Base-by-base conservation (phyloP, 2,113 vertebrate genomes). In the Cranoglanis bouderius region DNA sequence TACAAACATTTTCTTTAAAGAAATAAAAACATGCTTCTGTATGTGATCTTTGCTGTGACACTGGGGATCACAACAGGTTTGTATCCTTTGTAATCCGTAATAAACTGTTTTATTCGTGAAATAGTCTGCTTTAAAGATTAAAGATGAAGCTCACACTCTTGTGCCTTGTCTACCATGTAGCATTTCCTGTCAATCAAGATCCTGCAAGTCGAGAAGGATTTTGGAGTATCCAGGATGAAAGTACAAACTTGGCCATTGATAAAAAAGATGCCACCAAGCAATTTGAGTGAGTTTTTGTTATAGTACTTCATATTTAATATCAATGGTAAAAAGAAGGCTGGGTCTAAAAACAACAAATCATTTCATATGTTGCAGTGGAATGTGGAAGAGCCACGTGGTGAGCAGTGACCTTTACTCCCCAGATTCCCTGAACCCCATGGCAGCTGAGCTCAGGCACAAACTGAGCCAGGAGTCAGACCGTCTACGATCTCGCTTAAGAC, bases 381-480 rank as follows among this genome's bases (percentile, higher is more conserved):
- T 94, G 85, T 95, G 95, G 91, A 98, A 98, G 94, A 96, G 87
- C 9, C 94, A 94, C 14, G 55, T 95, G 0, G 95, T 95, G 89
- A 94, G 93, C 61, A 94, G 94, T 40, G 89, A 90, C 88, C 92
- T 92, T 91, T 95, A 95, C 63, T 19, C 92, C 88, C 93, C 93
- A 5, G 95, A 95, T 82, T 89, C 94, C 82, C 87, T 21, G 88
- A 91, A 90, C 0, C 94, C 95, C 0, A 85, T 96, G n/a, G 67
- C 43, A 65, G 85, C 85, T 0, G 93, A 89, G 67, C 89, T 91
- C 74, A 94, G 92, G 46, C 92, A 67, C 0, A 94, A 88, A 89
- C 93, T 96, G n/a, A 87, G 85, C 38, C 85, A 90, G 12, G 96
- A 97, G 89, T 92, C 95, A 0, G 96, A 90, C 61, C 89, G 93